A percentile compares a stretch with the other conserved stretches of the same genome.
phyloP scores from a whole-genome alignment of 2,888 invertebrate species.

The Polyommatus iphigenia region DNA sequence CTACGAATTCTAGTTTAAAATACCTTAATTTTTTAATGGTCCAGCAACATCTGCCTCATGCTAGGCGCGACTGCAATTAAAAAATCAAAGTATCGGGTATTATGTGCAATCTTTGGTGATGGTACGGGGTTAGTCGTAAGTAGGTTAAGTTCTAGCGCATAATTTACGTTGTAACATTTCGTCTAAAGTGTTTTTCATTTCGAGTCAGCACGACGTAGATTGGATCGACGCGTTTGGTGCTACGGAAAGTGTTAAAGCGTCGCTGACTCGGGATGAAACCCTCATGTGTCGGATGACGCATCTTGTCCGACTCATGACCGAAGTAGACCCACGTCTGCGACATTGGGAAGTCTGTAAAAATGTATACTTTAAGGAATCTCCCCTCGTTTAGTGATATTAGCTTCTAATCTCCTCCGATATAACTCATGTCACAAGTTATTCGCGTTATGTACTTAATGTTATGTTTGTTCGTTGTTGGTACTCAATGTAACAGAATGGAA shows the following conservation, averaged over 20 bases:
- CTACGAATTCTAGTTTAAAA: slow-evolving; percentile 57
- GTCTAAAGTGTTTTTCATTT: slow-evolving; percentile 64
- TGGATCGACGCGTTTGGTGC: slow-evolving; percentile 53
- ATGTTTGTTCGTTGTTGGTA: slow-evolving; percentile 77
- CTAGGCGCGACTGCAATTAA: slow-evolving; percentile 76
- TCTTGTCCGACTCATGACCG: slow-evolving; percentile 70
- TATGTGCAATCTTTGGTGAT: slow-evolving; percentile 91
- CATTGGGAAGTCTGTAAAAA: slow-evolving; percentile 44
- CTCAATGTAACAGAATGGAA: slow-evolving; percentile 64
- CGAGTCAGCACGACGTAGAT: slow-evolving; percentile 62
- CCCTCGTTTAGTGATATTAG: slow-evolving; percentile 80
- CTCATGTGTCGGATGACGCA: slow-evolving; percentile 73
- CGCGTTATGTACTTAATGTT: slow-evolving; percentile 71
- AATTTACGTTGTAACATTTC: slow-evolving; percentile 38
- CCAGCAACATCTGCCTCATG: slow-evolving; percentile 60
- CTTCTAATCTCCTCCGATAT: slow-evolving; percentile 74
- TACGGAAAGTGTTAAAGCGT: slow-evolving; percentile 52
- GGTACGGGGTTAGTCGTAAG: slow-evolving; percentile 79
- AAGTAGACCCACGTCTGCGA: slow-evolving; percentile 36
- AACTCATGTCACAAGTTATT: slow-evolving; percentile 76
- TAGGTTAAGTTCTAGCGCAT: slow-evolving; percentile 54
- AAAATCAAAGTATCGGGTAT: slow-evolving; percentile 87
- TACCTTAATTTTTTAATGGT: slow-evolving; percentile 78
- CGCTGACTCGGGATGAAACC: slow-evolving; percentile 76
- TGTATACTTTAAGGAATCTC: slow-evolving; percentile 68